Evolutionary conservation across 2,888 invertebrate species (phyloP).

Genomic region (Calliphora vomitoria): DNA sequence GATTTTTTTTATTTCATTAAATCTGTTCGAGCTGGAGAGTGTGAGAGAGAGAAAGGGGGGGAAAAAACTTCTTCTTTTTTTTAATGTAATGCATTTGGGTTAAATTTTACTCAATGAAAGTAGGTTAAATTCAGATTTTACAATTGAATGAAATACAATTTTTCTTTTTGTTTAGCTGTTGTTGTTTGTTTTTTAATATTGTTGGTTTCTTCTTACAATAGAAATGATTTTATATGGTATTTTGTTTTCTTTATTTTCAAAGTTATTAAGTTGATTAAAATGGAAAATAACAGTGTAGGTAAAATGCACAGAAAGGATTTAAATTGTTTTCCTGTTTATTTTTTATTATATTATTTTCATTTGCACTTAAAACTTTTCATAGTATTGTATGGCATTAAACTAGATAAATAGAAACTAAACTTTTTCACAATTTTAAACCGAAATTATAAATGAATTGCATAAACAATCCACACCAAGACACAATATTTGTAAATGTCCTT

Average conservation of each 20-base stretch:
- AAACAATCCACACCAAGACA: background rate
- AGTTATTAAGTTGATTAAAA: slow-evolving; percentile 66
- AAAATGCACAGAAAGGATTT: background rate
- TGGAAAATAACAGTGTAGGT: slow-evolving; percentile 22
- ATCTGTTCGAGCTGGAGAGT: slow-evolving; percentile 20
- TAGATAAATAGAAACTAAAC: slow-evolving; percentile 18
- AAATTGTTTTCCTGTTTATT: slow-evolving; percentile 14
- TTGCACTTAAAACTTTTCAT: slow-evolving; percentile 5
- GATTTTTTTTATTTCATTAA: slow-evolving; percentile 71
- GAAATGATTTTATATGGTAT: slow-evolving; percentile 15
- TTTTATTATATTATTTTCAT: background rate
- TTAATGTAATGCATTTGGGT: slow-evolving; percentile 75
- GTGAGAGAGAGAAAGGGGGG: slow-evolving; percentile 2
- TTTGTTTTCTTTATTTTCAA: slow-evolving; percentile 18
- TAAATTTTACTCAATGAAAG: slow-evolving; percentile 64
- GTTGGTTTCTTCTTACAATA: slow-evolving; percentile 37
- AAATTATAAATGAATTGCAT: background rate
- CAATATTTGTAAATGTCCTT: background rate
- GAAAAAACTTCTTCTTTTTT: slow-evolving; percentile 49
- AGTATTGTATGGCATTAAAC: background rate
- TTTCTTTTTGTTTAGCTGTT: slow-evolving; percentile 16
- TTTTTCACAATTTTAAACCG: background rate
- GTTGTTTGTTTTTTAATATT: slow-evolving; percentile 44
- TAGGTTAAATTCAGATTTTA: slow-evolving; percentile 70
- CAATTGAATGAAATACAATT: slow-evolving; percentile 64